phyloP scores from a whole-genome alignment of 1,140 invertebrate genomes.

The Stegodyphus dumicola region DNA sequence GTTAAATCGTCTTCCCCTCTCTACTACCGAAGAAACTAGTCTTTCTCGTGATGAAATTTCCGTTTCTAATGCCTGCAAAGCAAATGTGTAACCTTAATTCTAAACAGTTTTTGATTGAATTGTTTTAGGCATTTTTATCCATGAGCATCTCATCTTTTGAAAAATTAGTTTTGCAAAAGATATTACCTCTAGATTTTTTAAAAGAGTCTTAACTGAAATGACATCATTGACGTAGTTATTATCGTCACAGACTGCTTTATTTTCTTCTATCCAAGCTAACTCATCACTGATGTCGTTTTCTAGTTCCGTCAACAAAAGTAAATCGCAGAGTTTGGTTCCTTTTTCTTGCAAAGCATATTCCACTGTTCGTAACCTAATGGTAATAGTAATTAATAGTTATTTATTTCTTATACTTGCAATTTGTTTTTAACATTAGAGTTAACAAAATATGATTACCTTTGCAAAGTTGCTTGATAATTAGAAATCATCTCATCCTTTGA shows the following conservation, averaged over 20 bases:
- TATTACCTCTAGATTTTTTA: constrained; percentile 87
- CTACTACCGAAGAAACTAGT: constrained; percentile 78
- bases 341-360: constrained; percentile 87
- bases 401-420: no score
- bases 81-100: background rate
- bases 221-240: constrained; percentile 82
- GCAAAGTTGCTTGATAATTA: constrained; percentile 1
- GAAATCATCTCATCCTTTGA: constrained; percentile 24
- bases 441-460: constrained; percentile 14
- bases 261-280: constrained; percentile 84
- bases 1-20: constrained; percentile 80
- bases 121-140: background rate
- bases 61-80: constrained; percentile 78
- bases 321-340: constrained; percentile 88
- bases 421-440: no score
- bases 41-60: constrained; percentile 86
- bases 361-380: constrained; percentile 77
- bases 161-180: background rate
- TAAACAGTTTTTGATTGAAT: background rate
- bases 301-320: constrained; percentile 84
- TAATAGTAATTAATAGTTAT: background rate
- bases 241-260: constrained; percentile 83
- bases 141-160: background rate
- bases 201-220: constrained; percentile 92
- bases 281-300: constrained; percentile 87